Evolutionary conservation across 1,140 invertebrate genomes (phyloP).

Genomic region (Bombus breviceps): DNA sequence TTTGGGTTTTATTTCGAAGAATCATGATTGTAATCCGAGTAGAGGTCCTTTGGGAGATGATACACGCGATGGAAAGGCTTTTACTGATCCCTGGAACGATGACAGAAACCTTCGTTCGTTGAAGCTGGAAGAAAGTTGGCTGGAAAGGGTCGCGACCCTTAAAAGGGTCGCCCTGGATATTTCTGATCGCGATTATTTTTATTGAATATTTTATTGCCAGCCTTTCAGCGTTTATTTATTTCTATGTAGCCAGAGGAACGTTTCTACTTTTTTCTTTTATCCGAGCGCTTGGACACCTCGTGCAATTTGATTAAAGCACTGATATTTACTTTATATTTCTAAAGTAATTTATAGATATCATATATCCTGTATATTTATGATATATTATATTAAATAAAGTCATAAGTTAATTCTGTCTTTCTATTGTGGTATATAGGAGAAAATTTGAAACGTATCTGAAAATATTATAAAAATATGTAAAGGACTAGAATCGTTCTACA

Average conservation of each 20-base stretch:
- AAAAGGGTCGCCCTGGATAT: background rate
- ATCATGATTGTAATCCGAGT: background rate
- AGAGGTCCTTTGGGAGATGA: background rate
- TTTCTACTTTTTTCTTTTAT: background rate
- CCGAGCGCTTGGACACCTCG: too few species aligned
- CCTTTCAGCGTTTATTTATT: background rate
- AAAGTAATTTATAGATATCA: too few species aligned
- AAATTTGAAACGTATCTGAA: too few species aligned
- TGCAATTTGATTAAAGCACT: too few species aligned
- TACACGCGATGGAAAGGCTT: background rate
- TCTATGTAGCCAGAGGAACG: too few species aligned
- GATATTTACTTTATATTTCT: too few species aligned
- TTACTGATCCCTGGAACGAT: background rate
- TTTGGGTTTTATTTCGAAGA: background rate
- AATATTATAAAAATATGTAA: too few species aligned
- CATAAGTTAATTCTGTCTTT: background rate
- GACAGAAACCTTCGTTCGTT: background rate
- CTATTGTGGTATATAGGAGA: background rate
- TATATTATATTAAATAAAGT: background rate
- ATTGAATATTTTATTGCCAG: background rate
- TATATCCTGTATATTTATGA: too few species aligned
- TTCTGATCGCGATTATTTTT: background rate
- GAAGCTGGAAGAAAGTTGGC: background rate
- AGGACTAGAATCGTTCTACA: too few species aligned
- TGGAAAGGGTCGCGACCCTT: background rate